Percentiles rank a stretch among this genome's conserved stretches.
phyloP scores from a whole-genome alignment of 2,113 vertebrate genomes.

The Lepisosteus osseus region DNA sequence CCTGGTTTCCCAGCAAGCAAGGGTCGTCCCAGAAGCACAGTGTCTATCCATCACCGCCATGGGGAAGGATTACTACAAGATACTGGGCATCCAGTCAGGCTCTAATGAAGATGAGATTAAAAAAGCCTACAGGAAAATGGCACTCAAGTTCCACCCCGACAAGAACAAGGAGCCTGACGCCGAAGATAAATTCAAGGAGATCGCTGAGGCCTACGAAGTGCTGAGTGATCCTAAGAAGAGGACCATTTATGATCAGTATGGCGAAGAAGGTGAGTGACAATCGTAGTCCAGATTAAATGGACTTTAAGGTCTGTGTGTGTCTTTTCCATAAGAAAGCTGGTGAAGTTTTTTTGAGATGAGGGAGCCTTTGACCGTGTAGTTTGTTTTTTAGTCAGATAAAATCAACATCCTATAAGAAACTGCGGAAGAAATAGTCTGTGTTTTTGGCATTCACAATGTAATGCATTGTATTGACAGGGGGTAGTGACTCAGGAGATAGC shows the following conservation, averaged over 20 bases:
- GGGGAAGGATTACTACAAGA: conserved; percentile 93
- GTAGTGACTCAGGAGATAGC: no score
- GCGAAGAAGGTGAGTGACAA: conserved; percentile 85
- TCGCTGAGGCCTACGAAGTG: conserved; percentile 90
- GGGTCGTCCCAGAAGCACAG: conserved; percentile 34
- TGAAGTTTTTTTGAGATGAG: no score
- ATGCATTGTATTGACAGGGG: no score
- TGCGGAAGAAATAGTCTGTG: no score
- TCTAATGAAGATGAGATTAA: conserved; percentile 97
- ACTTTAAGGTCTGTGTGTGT: neutral
- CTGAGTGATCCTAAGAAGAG: conserved; percentile 89
- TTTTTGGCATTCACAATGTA: no score
- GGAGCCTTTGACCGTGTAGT: no score
- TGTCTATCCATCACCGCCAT: conserved; percentile 60
- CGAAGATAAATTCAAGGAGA: conserved; percentile 95
- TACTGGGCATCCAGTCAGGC: conserved; percentile 80
- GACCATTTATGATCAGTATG: conserved; percentile 86
- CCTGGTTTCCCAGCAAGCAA: conserved; percentile 33
- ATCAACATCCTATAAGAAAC: no score
- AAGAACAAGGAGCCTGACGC: conserved; percentile 92
- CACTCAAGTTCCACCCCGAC: conserved; percentile 93
- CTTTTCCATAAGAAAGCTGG: neutral
- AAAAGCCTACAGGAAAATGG: conserved; percentile 94
- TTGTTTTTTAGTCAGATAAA: no score
- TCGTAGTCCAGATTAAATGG: no score